These are phyloP conservation scores for Sylvietta virens DNA, from an alignment of 2,113 vertebrate species.

Conservation along the genomic window DNA sequence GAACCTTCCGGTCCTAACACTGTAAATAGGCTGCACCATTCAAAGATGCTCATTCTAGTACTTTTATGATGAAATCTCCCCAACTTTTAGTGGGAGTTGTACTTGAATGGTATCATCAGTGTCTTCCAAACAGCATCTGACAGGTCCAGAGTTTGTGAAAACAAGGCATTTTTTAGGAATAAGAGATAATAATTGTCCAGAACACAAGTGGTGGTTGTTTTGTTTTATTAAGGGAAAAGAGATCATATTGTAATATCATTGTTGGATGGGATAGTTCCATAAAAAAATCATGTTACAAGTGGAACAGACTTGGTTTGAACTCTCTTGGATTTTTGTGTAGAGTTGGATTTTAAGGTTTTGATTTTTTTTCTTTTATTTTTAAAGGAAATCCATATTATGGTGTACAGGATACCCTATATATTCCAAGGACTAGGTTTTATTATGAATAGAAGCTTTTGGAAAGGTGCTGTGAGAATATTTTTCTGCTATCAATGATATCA, in stretches of 20 bases:
- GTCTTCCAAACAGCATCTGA: not conserved
- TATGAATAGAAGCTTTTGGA: not conserved
- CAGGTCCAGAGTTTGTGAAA: not conserved
- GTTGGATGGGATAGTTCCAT: not conserved
- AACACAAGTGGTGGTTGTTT: not conserved
- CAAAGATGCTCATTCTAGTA: not conserved
- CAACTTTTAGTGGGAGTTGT: not conserved
- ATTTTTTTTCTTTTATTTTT: not conserved
- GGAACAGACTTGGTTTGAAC: not conserved
- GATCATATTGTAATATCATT: not conserved
- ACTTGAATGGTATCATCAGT: not conserved
- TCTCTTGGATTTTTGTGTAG: not conserved
- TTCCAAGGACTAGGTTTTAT: not conserved
- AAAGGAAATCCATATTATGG: not conserved
- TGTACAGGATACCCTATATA: not conserved
- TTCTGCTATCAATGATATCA: not conserved
- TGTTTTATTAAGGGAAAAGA: not conserved
- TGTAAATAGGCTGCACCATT: not conserved
- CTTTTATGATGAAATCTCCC: not conserved
- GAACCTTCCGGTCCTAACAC: not conserved
- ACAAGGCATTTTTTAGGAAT: not conserved
- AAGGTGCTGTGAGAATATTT: not conserved
- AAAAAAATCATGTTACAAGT: accelerated
- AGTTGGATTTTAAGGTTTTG: not conserved
- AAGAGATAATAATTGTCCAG: not conserved